Evolutionary conservation across 1,140 invertebrate genomes (phyloP).

Genomic region (Drosophila varians): DNA sequence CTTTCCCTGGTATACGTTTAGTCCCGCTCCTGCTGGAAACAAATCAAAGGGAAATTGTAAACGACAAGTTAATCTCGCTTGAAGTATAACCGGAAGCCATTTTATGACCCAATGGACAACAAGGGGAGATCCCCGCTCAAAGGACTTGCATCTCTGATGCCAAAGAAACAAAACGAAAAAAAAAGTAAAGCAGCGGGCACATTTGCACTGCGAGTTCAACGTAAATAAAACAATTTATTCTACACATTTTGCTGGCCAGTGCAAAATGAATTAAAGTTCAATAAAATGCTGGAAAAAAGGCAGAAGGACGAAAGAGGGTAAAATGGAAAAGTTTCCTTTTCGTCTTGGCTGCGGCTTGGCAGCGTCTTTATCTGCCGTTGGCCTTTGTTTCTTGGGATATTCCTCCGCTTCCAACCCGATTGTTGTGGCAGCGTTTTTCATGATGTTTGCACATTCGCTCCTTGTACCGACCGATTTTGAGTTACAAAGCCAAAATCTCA

Average conservation of each 20-base stretch:
- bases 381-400: conserved; percentile 47
- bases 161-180: not conserved
- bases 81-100: conserved; percentile 82
- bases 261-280: conserved; percentile 73
- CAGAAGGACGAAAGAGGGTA: not conserved
- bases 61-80: conserved; percentile 83
- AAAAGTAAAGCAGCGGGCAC: conserved; percentile 2
- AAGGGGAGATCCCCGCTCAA: conserved; percentile 9
- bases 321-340: conserved; percentile 25
- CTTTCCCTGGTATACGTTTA: not conserved
- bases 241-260: conserved; percentile 48
- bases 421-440: conserved; percentile 63
- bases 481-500: conserved; percentile 80
- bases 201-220: conserved; percentile 52
- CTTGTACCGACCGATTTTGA: conserved; percentile 73
- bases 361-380: conserved; percentile 48
- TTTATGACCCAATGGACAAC: conserved; percentile 81
- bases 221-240: conserved; percentile 76
- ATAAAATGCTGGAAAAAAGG: conserved; percentile 53
- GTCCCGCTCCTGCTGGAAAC: conserved; percentile 45
- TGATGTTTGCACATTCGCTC: conserved; percentile 79
- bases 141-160: conserved; percentile 3
- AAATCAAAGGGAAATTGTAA: conserved; percentile 83
- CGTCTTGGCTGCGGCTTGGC: conserved; percentile 40
- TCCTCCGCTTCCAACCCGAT: conserved; percentile 9